Evolutionary conservation across 2,888 invertebrate genomes (phyloP), one percentile per base, ranked within the genome.

Genomic region (Therioaphis trifolii): DNA sequence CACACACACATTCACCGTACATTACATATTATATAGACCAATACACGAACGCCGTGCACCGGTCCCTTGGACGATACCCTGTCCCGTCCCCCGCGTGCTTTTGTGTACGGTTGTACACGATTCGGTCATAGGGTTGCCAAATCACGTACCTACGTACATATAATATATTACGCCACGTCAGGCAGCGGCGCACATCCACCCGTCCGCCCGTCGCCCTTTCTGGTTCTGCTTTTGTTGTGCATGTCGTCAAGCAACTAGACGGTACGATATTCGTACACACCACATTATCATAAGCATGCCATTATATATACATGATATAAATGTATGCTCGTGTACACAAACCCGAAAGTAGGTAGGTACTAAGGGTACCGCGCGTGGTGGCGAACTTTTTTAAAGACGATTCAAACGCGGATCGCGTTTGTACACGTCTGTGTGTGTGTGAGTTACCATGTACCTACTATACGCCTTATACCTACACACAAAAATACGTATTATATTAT

Each of bases 151-250:
- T 52, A 52, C 2, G 14, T 49, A 49, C 49, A 14, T 49, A n/a
- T n/a, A n/a, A n/a, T n/a, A 49, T 49, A 49, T 49, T 15, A 18
- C 18, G 18, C 3, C 49, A 18, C 18, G 18, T n/a, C n/a, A n/a
- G 43, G 43, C 43, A 11, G 43, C 43, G 43, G 43, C 14, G 18
- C 49, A 3, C 18, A 3, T 18, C 18, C 15, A 1, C 49, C 18
- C n/a, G n/a, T n/a, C 49, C 49, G 49, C 2, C 18, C 49, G 14
- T 12, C 18, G 49, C 2, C 14, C 3, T 4, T 18, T 15, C 18
- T 18, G 18, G 49, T 52, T 52, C 18, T 18, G 61, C 61, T 66
- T 66, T 66, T 66, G 66, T 66, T 66, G 66, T 66, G 66, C 14
- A 18, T 15, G 66, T 66, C 35, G 66, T 66, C 66, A 66, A 66